Conservation (phyloP, 2,888 invertebrate genomes). For the Diplazon laetatorius region DNA sequence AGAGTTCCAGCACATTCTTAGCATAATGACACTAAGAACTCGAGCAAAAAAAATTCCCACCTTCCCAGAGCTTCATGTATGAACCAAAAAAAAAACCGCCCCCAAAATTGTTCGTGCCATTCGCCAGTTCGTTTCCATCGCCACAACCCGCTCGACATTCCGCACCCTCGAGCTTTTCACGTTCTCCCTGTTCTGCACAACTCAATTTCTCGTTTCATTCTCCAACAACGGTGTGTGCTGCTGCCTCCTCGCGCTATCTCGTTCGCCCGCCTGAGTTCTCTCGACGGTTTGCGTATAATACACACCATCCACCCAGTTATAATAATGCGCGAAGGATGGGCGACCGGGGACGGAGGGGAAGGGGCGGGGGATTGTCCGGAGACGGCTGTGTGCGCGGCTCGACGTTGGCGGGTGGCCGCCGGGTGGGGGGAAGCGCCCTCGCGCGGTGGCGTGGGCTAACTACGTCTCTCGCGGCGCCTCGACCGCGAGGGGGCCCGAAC, state of each 20-base stretch:
- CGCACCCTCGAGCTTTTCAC: slow-evolving; percentile 50
- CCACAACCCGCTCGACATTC: slow-evolving; percentile 22
- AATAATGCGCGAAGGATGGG: too few species aligned
- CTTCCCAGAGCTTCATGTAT: too few species aligned
- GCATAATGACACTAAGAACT: too few species aligned
- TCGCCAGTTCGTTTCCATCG: slow-evolving; percentile 35
- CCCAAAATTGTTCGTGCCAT: slow-evolving; percentile 34
- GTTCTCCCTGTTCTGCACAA: slow-evolving; percentile 76
- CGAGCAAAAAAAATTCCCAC: too few species aligned
- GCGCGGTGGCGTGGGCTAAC: slow-evolving; percentile 32
- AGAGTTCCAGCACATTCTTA: too few species aligned
- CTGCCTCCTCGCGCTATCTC: slow-evolving; percentile 81
- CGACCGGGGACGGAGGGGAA: slow-evolving; percentile 71
- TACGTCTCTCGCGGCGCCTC: slow-evolving; percentile 32
- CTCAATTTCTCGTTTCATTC: slow-evolving; percentile 83
- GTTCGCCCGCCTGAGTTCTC: slow-evolving; percentile 81
- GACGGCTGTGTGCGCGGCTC: slow-evolving; percentile 38
- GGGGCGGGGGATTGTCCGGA: slow-evolving; percentile 64
- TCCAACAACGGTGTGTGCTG: slow-evolving; percentile 74
- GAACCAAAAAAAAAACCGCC: neutral
- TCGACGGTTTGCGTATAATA: slow-evolving; percentile 81
- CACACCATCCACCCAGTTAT: slow-evolving; percentile 80
- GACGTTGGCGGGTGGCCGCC: neutral
- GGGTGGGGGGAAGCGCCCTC: too few species aligned
- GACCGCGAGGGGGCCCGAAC: slow-evolving; percentile 67